phyloP scores from a whole-genome alignment of 2,888 invertebrate genomes.

The Petrolisthes manimaculis region DNA sequence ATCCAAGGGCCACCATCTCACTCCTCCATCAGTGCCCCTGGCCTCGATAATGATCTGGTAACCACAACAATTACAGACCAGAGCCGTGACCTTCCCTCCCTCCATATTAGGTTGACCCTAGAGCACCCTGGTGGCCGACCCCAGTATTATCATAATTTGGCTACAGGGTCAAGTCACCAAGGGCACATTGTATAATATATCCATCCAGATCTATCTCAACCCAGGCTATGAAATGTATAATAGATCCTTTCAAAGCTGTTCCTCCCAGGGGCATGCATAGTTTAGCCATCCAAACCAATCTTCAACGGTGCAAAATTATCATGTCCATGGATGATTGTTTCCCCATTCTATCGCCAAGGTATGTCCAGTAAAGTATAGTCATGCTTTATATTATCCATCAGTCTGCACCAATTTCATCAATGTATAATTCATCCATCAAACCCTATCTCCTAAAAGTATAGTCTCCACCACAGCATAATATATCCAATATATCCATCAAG shows the following conservation, averaged over 20 bases:
- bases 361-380: too few relatives aligned
- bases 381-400: too few relatives aligned
- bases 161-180: not conserved
- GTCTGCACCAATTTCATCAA: too few relatives aligned
- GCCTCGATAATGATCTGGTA: slow-evolving; percentile 43
- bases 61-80: slow-evolving; percentile 43
- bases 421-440: too few relatives aligned
- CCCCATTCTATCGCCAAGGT: too few relatives aligned
- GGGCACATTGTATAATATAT: not conserved
- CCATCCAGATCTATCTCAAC: not conserved
- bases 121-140: slow-evolving; percentile 36
- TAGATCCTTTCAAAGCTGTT: not conserved
- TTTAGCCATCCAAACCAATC: too few relatives aligned
- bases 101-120: slow-evolving; percentile 37
- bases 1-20: not conserved
- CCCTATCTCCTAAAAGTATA: too few relatives aligned
- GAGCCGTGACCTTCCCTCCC: slow-evolving; percentile 42
- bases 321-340: too few relatives aligned
- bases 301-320: too few relatives aligned
- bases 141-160: slow-evolving; percentile 23
- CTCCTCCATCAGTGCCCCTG: not conserved
- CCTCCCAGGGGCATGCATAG: too few relatives aligned
- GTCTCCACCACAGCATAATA: too few relatives aligned
- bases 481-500: too few relatives aligned
- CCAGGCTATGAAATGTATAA: not conserved